These are phyloP conservation scores for Eclectus roratus DNA, from an alignment of 2,113 vertebrate species.

Conservation along the genomic window DNA sequence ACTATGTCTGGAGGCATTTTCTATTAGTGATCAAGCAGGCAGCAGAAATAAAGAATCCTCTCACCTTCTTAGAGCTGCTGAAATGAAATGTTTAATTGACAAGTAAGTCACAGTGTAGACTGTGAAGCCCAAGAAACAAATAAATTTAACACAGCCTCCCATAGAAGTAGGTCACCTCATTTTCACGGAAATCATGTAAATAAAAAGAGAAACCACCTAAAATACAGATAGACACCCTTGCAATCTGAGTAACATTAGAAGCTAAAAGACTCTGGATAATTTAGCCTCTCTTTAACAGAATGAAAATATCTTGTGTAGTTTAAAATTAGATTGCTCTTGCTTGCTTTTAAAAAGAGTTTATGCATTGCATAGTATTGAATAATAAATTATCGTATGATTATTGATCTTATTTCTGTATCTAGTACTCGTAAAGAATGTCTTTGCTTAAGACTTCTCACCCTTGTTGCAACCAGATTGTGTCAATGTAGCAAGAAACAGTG, in stretches of 20 bases:
- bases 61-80: neutral
- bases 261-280: neutral
- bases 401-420: neutral
- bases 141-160: neutral
- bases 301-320: neutral
- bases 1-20: slow-evolving; percentile 7
- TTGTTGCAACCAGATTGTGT: neutral
- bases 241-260: neutral
- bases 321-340: neutral
- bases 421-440: neutral
- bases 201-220: neutral
- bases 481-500: neutral
- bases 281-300: neutral
- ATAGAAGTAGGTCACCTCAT: slow-evolving; percentile 26
- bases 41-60: slow-evolving; percentile 27
- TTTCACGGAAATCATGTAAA: neutral
- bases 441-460: neutral
- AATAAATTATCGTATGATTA: neutral
- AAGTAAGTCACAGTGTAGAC: neutral
- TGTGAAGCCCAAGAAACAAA: slow-evolving; percentile 17
- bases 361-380: neutral
- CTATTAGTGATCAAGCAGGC: neutral
- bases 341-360: neutral
- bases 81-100: slow-evolving; percentile 9
- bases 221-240: neutral